phyloP scores from a whole-genome alignment of 2,113 vertebrate species.

The Dasyprocta punctata region DNA sequence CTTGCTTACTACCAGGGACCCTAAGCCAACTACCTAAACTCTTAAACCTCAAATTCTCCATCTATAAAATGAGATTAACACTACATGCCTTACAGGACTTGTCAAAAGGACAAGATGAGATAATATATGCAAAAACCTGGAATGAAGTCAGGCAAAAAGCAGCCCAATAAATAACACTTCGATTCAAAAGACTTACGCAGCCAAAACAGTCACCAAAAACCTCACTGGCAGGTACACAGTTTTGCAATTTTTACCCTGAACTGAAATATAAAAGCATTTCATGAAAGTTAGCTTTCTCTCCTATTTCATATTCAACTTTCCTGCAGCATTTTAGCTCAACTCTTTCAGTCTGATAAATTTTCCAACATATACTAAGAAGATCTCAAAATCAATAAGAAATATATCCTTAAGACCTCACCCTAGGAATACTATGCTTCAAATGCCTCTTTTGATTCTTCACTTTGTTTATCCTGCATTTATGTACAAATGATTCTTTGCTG shows the following conservation, averaged over 20 bases:
- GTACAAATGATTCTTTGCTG: background rate
- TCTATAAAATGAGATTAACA: conserved; percentile 27
- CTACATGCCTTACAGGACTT: background rate
- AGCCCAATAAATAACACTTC: background rate
- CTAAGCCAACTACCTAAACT: background rate
- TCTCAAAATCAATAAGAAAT: conserved; percentile 49
- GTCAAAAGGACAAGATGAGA: conserved; percentile 9
- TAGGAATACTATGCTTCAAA: background rate
- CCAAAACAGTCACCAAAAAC: conserved; percentile 30
- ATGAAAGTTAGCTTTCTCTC: conserved; percentile 8
- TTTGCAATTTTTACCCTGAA: conserved; percentile 18
- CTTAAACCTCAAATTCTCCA: background rate
- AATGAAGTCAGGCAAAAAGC: background rate
- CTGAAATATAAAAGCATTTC: conserved; percentile 12
- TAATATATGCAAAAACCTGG: background rate
- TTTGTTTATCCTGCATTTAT: conserved; percentile 38
- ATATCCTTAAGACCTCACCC: conserved; percentile 30
- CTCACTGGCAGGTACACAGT: background rate
- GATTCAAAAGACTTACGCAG: background rate
- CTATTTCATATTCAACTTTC: background rate
- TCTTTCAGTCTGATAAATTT: conserved; percentile 43
- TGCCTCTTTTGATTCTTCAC: background rate
- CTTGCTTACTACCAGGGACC: background rate
- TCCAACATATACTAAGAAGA: background rate
- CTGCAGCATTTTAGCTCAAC: conserved; percentile 19